Evolutionary conservation across 2,888 invertebrate species (phyloP).

Genomic region (Drosophila meridionalis): DNA sequence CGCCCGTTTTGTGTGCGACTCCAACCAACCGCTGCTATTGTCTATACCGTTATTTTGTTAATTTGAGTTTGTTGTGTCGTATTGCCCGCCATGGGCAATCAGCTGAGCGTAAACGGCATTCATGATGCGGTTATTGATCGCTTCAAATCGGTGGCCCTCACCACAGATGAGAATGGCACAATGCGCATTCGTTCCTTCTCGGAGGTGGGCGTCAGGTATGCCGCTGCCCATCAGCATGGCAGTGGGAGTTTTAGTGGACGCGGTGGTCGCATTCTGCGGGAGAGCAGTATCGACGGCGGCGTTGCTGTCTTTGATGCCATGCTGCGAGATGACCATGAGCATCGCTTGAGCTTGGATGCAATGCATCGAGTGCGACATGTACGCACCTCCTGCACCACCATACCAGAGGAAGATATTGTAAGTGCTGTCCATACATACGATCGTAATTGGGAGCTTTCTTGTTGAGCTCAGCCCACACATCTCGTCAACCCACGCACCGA

Average conservation of each 20-base stretch:
- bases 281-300: slow-evolving; percentile 72
- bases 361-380: slow-evolving; percentile 78
- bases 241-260: slow-evolving; percentile 63
- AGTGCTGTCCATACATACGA: slow-evolving; percentile 40
- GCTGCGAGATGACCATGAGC: slow-evolving; percentile 76
- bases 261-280: slow-evolving; percentile 67
- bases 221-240: slow-evolving; percentile 44
- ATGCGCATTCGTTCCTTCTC: slow-evolving; percentile 82
- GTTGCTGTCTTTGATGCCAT: slow-evolving; percentile 69
- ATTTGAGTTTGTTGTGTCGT: slow-evolving; percentile 19
- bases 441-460: neutral
- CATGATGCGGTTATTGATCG: slow-evolving; percentile 82
- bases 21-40: slow-evolving; percentile 22
- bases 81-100: slow-evolving; percentile 71
- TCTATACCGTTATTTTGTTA: slow-evolving; percentile 16
- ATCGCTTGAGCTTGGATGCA: slow-evolving; percentile 78
- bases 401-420: slow-evolving; percentile 82
- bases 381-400: slow-evolving; percentile 81
- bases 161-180: slow-evolving; percentile 77
- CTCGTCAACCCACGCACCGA: neutral
- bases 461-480: neutral
- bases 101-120: slow-evolving; percentile 77
- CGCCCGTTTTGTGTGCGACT: slow-evolving; percentile 37
- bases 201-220: slow-evolving; percentile 70
- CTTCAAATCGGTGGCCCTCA: slow-evolving; percentile 79